These are phyloP conservation scores for Pyralis farinalis DNA, from an alignment of 2,888 invertebrate species.

Conservation along the genomic window DNA sequence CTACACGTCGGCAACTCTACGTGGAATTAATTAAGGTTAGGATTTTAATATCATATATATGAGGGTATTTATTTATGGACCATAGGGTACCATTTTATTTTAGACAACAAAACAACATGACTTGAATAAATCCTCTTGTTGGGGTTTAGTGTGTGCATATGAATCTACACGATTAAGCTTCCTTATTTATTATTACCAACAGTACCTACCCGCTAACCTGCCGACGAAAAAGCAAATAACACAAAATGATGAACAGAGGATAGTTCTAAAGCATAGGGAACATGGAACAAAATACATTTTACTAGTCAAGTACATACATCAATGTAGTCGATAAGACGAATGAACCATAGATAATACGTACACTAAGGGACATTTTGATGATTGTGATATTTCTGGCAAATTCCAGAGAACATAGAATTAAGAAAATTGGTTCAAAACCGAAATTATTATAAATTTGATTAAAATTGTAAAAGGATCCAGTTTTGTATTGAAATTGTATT, in stretches of 20 bases:
- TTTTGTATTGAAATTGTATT: neutral
- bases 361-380: constrained; percentile 21
- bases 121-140: no score
- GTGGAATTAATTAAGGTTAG: no score
- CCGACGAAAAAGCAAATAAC: neutral
- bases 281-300: constrained; percentile 17
- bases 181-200: no score
- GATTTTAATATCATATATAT: no score
- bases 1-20: no score
- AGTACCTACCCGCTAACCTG: neutral
- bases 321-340: constrained; percentile 22
- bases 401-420: constrained; percentile 30
- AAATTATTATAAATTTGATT: constrained; percentile 22
- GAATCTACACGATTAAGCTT: no score
- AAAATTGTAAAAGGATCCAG: constrained; percentile 26
- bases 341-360: constrained; percentile 24
- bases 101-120: no score
- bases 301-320: constrained; percentile 37
- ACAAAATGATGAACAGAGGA: neutral
- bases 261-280: neutral
- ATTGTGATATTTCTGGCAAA: constrained; percentile 49
- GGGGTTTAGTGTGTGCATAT: no score
- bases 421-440: constrained; percentile 47
- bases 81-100: no score
- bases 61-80: no score